Conservation (phyloP, 2,797 vertebrate species). For the Sciaenops ocellatus region DNA sequence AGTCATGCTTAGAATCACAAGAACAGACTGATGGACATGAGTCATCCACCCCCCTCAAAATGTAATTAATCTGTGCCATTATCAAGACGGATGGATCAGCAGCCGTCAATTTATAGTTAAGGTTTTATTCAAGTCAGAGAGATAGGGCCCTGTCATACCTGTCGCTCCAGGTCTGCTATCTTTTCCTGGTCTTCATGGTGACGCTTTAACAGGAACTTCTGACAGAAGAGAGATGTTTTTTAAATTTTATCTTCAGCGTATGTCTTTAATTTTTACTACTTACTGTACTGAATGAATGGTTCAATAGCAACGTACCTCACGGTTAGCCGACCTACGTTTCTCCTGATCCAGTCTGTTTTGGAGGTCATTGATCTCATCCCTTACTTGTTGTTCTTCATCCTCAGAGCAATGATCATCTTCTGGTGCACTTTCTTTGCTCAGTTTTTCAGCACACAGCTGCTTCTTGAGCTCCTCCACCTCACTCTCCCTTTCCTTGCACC, state of each 20-base stretch:
- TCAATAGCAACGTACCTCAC: slow-evolving; percentile 78
- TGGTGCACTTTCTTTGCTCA: slow-evolving; percentile 28
- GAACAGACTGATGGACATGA: too few relatives aligned
- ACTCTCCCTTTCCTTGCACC: slow-evolving; percentile 50
- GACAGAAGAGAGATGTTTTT: slow-evolving; percentile 62
- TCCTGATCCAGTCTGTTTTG: slow-evolving; percentile 81
- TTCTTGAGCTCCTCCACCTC: slow-evolving; percentile 57
- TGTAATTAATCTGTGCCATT: too few relatives aligned
- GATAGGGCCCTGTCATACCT: slow-evolving; percentile 81
- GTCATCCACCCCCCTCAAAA: too few relatives aligned
- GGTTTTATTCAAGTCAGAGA: too few relatives aligned
- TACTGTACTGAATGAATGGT: not conserved
- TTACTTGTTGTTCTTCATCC: slow-evolving; percentile 79
- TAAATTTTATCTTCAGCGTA: not conserved
- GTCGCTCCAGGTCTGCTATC: slow-evolving; percentile 85
- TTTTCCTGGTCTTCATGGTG: slow-evolving; percentile 84
- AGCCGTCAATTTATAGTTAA: too few relatives aligned
- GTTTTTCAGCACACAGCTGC: slow-evolving; percentile 71
- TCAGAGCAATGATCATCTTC: slow-evolving; percentile 50
- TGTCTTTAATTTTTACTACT: not conserved
- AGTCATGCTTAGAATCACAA: too few relatives aligned
- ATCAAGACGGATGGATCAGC: too few relatives aligned
- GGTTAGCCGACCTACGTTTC: slow-evolving; percentile 78
- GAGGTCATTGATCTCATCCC: slow-evolving; percentile 78
- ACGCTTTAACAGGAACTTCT: slow-evolving; percentile 80